Conservation (phyloP, 2,888 invertebrate genomes). For the Harpalus rufipes region DNA sequence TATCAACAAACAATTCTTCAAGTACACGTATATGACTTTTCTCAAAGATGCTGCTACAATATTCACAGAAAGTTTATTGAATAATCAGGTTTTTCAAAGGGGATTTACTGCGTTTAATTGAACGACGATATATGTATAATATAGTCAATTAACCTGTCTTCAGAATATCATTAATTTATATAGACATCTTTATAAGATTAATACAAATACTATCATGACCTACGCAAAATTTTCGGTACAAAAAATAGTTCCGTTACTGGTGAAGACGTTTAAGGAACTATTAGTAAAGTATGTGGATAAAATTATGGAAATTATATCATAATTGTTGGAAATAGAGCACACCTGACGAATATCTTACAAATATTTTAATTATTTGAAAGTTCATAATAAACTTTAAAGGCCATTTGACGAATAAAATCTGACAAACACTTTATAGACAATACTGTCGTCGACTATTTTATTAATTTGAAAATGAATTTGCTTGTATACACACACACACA, state of each 20-base stretch:
- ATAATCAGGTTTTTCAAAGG: slow-evolving; percentile 53
- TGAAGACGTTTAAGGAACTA: slow-evolving; percentile 1
- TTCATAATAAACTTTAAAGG: too few relatives aligned
- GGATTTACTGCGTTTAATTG: slow-evolving; percentile 59
- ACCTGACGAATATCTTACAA: too few relatives aligned
- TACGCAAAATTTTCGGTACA: not conserved
- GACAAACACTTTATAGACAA: too few relatives aligned
- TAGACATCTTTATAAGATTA: not conserved
- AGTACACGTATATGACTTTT: slow-evolving; percentile 4
- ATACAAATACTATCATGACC: not conserved
- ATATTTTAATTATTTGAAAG: too few relatives aligned
- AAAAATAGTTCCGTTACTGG: slow-evolving; percentile 33
- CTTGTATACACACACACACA: too few relatives aligned
- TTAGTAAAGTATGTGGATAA: slow-evolving; percentile 11
- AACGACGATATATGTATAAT: slow-evolving; percentile 9
- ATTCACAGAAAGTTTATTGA: slow-evolving; percentile 59
- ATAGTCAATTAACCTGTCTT: slow-evolving; percentile 8
- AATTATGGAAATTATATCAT: slow-evolving; percentile 35
- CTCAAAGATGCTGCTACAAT: slow-evolving; percentile 30
- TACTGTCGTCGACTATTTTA: too few relatives aligned
- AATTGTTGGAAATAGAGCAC: slow-evolving; percentile 21
- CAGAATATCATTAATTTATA: slow-evolving; percentile 11
- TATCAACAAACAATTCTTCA: slow-evolving; percentile 49
- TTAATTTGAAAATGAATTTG: too few relatives aligned
- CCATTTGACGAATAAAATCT: too few relatives aligned